Evolutionary conservation across 2,113 vertebrate genomes (phyloP).

Genomic region (Gymnocephalus cernua): DNA sequence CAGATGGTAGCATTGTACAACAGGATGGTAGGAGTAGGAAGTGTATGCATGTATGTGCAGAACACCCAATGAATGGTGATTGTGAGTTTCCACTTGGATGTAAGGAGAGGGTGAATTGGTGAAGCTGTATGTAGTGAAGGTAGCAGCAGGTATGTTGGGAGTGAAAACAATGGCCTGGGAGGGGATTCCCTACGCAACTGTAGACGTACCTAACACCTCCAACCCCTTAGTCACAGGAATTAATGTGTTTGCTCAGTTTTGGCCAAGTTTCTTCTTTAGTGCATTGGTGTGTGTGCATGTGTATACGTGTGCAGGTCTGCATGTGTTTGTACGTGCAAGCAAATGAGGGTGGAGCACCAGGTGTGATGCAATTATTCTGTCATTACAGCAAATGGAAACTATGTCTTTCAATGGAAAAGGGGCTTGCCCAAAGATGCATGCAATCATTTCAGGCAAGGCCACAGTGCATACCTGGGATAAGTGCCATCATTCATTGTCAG

Average conservation of each 20-base stretch:
- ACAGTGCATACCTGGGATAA: slow-evolving; percentile 65
- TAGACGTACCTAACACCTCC: slow-evolving; percentile 47
- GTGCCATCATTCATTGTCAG: slow-evolving; percentile 56
- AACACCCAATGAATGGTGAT: slow-evolving; percentile 57
- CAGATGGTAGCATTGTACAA: slow-evolving; percentile 63
- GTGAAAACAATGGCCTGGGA: slow-evolving; percentile 26
- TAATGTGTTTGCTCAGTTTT: slow-evolving; percentile 71
- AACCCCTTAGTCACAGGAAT: slow-evolving; percentile 65
- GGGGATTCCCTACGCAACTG: slow-evolving; percentile 59
- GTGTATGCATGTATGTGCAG: slow-evolving; percentile 17
- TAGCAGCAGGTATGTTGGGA: slow-evolving; percentile 27
- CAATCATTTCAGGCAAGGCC: slow-evolving; percentile 57
- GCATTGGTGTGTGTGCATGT: slow-evolving; percentile 24
- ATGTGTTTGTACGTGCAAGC: slow-evolving; percentile 47
- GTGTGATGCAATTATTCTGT: slow-evolving; percentile 79
- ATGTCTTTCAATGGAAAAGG: slow-evolving; percentile 75
- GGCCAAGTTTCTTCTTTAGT: slow-evolving; percentile 48
- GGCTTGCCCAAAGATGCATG: slow-evolving; percentile 65
- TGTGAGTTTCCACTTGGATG: slow-evolving; percentile 62
- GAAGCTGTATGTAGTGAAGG: background rate
- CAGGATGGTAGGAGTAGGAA: slow-evolving; percentile 6
- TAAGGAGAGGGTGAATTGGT: slow-evolving; percentile 37
- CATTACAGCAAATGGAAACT: slow-evolving; percentile 78
- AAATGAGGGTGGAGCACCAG: slow-evolving; percentile 71
- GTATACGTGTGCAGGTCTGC: slow-evolving; percentile 28